Evolutionary conservation across 2,113 vertebrate species (phyloP).

Genomic region (Ptyas mucosa): DNA sequence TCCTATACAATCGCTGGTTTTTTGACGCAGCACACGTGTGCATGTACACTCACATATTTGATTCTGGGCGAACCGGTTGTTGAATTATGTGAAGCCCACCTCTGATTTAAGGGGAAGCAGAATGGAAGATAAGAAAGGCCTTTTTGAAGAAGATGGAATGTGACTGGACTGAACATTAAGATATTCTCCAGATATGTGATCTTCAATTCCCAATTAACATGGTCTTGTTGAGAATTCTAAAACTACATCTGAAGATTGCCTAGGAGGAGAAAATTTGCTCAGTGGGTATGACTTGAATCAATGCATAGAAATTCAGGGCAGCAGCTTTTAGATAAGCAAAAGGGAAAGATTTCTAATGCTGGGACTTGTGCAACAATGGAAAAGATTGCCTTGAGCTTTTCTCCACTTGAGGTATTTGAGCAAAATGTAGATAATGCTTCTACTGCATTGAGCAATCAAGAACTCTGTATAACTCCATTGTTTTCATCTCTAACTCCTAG

Average conservation of each 20-base stretch:
- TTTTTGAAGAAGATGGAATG: neutral
- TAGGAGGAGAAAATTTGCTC: neutral
- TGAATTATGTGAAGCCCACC: neutral
- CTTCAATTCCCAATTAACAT: neutral
- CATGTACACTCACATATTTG: too few species aligned
- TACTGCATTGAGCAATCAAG: neutral
- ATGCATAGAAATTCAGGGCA: neutral
- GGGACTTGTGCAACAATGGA: neutral
- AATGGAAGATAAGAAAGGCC: neutral
- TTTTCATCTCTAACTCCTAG: neutral
- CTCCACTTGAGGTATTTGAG: neutral
- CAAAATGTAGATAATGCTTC: neutral
- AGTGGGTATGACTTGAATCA: neutral
- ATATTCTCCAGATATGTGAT: neutral
- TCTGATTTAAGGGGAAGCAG: neutral
- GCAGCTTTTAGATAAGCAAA: neutral
- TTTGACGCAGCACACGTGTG: too few species aligned
- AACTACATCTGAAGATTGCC: neutral
- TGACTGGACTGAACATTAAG: neutral
- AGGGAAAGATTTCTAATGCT: neutral
- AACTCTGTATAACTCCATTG: neutral
- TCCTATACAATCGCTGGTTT: too few species aligned
- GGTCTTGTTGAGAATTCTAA: neutral
- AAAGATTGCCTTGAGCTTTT: neutral
- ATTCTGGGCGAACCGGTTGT: too few species aligned